These are phyloP conservation scores for Zoanthus sociatus DNA, from an alignment of 92 coral and sea anemone genomes.

Conservation along the genomic window DNA sequence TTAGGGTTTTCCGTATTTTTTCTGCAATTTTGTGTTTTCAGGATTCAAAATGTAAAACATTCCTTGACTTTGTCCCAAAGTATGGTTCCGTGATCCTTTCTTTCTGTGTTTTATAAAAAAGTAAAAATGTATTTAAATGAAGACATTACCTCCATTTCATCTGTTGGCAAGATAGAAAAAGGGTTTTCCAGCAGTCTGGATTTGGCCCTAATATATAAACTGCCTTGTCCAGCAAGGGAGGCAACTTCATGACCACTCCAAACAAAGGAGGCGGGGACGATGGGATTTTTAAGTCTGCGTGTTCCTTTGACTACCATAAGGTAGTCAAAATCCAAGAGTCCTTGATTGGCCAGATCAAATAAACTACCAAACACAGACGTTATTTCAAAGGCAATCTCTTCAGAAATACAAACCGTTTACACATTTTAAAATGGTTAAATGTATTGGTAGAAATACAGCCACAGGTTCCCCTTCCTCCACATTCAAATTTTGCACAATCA, in stretches of 20 bases:
- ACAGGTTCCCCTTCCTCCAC: slow-evolving; percentile 1
- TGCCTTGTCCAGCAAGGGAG: neutral
- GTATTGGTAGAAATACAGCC: neutral
- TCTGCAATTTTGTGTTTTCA: neutral
- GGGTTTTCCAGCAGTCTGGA: neutral
- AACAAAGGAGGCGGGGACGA: neutral
- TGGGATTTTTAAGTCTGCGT: neutral
- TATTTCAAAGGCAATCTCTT: neutral
- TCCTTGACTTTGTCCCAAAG: neutral
- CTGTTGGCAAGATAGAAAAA: neutral
- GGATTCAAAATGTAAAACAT: neutral
- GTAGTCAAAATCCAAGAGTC: slow-evolving; percentile 4
- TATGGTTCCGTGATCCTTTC: neutral
- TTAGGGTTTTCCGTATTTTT: neutral
- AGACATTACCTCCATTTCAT: slow-evolving; percentile 10
- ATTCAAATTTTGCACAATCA: neutral
- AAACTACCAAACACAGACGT: neutral
- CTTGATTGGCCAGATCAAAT: neutral
- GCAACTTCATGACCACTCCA: neutral
- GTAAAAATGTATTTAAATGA: neutral
- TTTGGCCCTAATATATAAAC: neutral
- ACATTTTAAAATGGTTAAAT: neutral
- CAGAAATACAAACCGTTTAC: neutral
- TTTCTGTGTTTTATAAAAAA: neutral
- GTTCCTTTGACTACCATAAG: slow-evolving; percentile 6